Percentiles rank a stretch among this genome's conserved stretches.
phyloP scores from a whole-genome alignment of 2,888 invertebrate species.

The Orthonychiurus folsomi region DNA sequence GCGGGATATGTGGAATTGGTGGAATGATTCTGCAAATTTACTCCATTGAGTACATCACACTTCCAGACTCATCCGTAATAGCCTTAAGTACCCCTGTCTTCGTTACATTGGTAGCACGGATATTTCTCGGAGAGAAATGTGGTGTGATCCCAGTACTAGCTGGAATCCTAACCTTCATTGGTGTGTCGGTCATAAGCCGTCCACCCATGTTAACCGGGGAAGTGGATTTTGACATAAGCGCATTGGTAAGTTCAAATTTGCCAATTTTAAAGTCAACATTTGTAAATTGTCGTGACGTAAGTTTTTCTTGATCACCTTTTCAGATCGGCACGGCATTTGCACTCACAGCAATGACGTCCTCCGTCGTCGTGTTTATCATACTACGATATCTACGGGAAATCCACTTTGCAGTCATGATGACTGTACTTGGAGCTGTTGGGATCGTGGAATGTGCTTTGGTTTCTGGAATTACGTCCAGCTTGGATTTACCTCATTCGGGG shows the following conservation, averaged over 20 bases:
- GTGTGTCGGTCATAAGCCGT: conserved; percentile 11
- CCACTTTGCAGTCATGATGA: conserved; percentile 31
- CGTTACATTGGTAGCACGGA: neutral
- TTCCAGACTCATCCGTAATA: conserved; percentile 26
- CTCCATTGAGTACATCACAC: conserved; percentile 26
- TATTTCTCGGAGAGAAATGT: conserved; percentile 14
- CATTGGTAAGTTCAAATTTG: conserved; percentile 9
- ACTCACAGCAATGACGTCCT: conserved; percentile 6
- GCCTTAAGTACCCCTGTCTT: conserved; percentile 17
- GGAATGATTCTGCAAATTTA: conserved; percentile 28
- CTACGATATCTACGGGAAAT: conserved; percentile 29
- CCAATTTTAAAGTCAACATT: neutral
- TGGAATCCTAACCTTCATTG: conserved; percentile 6
- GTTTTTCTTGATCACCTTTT: neutral
- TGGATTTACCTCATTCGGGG: conserved; percentile 22
- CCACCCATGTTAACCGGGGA: conserved; percentile 13
- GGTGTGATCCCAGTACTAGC: conserved; percentile 4
- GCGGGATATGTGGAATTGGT: conserved; percentile 21
- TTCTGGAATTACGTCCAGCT: conserved; percentile 22
- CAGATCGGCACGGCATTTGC: conserved; percentile 28
- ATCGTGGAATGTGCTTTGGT: conserved; percentile 22
- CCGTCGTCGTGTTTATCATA: conserved; percentile 13
- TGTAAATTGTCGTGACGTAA: too few relatives aligned
- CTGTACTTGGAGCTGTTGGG: conserved; percentile 29
- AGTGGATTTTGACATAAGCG: conserved; percentile 3